A percentile compares a stretch with the other conserved stretches of the same genome.
phyloP scores from a whole-genome alignment of 1,140 invertebrate species.

The Drosophila tsacasi region DNA sequence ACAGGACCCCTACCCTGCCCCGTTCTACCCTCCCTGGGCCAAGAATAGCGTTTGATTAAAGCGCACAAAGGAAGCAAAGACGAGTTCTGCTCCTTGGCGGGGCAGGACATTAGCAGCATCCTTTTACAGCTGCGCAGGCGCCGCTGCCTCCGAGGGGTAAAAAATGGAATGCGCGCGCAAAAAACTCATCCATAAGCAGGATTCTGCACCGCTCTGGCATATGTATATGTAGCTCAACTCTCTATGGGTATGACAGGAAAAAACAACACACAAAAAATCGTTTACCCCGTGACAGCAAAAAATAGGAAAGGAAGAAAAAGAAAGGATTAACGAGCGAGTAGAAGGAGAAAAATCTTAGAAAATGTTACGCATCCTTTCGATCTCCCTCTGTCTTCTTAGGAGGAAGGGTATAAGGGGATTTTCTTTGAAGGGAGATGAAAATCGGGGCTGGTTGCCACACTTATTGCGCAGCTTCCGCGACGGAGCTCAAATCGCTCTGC shows the following conservation, averaged over 20 bases:
- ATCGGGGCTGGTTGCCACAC: conserved; percentile 63
- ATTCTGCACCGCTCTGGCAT: too few species aligned
- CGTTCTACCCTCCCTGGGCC: background rate
- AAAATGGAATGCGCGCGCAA: conserved; percentile 70
- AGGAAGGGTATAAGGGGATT: conserved; percentile 6
- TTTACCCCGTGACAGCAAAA: conserved; percentile 39
- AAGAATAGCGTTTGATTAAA: conserved; percentile 75
- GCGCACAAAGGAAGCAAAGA: conserved; percentile 58
- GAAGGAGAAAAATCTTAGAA: conserved; percentile 30
- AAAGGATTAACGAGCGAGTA: conserved; percentile 39
- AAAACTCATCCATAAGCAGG: conserved; percentile 47
- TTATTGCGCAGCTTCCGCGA: conserved; percentile 75
- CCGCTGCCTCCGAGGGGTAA: conserved; percentile 62
- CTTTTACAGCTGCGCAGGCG: conserved; percentile 80
- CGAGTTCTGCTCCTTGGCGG: conserved; percentile 23
- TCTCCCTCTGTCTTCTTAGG: background rate
- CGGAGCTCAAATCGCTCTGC: conserved; percentile 26
- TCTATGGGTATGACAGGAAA: background rate
- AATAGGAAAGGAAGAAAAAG: background rate
- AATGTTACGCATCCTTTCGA: conserved; percentile 41
- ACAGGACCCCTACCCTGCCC: background rate
- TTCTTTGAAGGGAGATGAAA: conserved; percentile 2
- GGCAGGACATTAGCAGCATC: conserved; percentile 80
- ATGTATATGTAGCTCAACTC: too few species aligned
- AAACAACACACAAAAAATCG: conserved; percentile 48